Conservation (phyloP, 2,888 invertebrate genomes). For the Rhamnusium bicolor region DNA sequence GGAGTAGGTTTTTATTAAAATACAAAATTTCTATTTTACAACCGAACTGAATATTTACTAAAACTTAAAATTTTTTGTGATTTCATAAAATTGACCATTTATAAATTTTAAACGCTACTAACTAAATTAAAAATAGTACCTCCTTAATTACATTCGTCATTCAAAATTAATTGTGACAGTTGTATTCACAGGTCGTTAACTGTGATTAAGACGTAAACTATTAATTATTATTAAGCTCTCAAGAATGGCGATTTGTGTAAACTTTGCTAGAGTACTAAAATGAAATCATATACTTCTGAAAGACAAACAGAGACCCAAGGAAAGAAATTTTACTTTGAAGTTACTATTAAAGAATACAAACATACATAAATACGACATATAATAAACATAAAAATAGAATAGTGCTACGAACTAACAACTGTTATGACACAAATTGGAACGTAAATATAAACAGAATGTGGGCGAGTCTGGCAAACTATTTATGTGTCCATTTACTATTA, state of each 20-base stretch:
- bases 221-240: neutral
- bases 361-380: neutral
- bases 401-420: conserved; percentile 53
- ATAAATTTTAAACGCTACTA: too few relatives aligned
- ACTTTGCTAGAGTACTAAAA: neutral
- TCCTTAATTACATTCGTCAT: neutral
- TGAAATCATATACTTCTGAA: neutral
- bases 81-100: too few relatives aligned
- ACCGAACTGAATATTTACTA: neutral
- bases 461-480: conserved; percentile 34
- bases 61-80: too few relatives aligned
- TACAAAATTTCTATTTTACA: too few relatives aligned
- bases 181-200: neutral
- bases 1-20: too few relatives aligned
- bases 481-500: conserved; percentile 29
- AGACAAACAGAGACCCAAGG: neutral
- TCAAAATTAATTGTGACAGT: neutral
- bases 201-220: neutral
- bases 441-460: conserved; percentile 23
- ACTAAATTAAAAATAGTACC: neutral
- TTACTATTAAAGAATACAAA: neutral
- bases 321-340: neutral
- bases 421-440: conserved; percentile 28
- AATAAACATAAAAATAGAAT: conserved; percentile 49
- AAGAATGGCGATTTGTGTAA: neutral